Base-by-base conservation (phyloP, 1,140 invertebrate genomes). In the Colletes gigas region DNA sequence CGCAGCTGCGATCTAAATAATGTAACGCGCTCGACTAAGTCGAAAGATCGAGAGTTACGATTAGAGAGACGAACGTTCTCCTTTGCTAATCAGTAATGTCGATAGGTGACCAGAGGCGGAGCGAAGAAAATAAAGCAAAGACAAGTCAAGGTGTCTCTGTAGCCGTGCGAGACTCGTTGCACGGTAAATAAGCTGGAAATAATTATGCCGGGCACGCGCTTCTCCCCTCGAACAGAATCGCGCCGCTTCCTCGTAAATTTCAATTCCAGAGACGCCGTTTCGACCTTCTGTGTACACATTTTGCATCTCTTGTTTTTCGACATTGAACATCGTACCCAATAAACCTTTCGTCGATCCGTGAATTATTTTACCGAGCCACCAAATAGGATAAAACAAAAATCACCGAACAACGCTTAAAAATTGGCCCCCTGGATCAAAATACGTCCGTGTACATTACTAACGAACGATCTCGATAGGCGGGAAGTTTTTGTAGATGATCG, bases 191-290 rank as follows among this genome's bases (percentile, higher is more conserved):
- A 50, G 44, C 57, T 55, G 54, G 72, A 69, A 78, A 78, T 73
- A 19, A 14, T 63, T n/a, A 84, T 84, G 55, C 79, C 62, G 6
- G 54, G 68, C 82, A 82, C 82, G 63, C 41, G 30, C 15, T n/a
- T 73, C 52, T 84, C 65, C 59, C 67, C 44, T 62, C 55, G 55
- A 17, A 39, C 83, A 63, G 70, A 78, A 50, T 71, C 80, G 60
- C 59, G 41, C 80, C 41, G 62, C 17, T 80, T 74, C 74, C 78
- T 83, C 84, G 76, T 69, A 72, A 77, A 81, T 73, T 81, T 78
- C 55, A 76, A 88, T 87, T 83, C 78, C 83, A 85, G 83, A 71
- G 78, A 72, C 69, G 83, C 76, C 81, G 74, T 82, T 63, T 39
- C 30, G 39, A 10, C 30, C 1, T 63, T 15, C 9, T 60, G 0